A percentile compares a stretch with the other conserved stretches of the same genome.
Evolutionary conservation across 2,888 invertebrate species (phyloP).

Genomic region (Drosophila phalerata): DNA sequence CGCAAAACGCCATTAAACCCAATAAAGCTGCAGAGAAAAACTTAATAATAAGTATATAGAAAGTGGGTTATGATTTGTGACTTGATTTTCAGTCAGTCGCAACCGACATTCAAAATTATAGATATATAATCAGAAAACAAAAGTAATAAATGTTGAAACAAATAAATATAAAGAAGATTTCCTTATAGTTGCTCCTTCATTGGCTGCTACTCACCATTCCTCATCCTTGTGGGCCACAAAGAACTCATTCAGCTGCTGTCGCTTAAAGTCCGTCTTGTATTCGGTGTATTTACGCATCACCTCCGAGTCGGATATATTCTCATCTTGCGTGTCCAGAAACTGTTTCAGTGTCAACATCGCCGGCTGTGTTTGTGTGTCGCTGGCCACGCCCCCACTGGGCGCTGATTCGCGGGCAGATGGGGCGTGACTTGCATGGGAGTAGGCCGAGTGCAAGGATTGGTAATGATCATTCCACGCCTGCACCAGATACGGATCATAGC

Average conservation of each 20-base stretch:
- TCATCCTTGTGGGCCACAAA: slow-evolving; percentile 99
- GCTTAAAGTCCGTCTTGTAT: slow-evolving; percentile 98
- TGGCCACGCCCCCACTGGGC: slow-evolving; percentile 20
- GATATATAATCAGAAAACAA: slow-evolving; percentile 23
- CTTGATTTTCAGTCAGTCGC: slow-evolving; percentile 27
- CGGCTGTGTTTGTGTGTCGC: slow-evolving; percentile 90
- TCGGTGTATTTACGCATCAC: slow-evolving; percentile 98
- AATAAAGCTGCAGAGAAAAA: slow-evolving; percentile 84
- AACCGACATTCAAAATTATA: slow-evolving; percentile 32
- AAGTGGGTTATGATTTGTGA: slow-evolving; percentile 65
- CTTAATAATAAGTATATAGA: slow-evolving; percentile 81
- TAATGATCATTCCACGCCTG: slow-evolving; percentile 85
- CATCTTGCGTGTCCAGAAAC: slow-evolving; percentile 98
- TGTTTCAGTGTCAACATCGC: slow-evolving; percentile 99
- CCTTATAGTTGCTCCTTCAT: background rate
- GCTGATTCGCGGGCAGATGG: slow-evolving; percentile 69
- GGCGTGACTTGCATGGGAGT: slow-evolving; percentile 66
- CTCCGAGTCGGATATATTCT: slow-evolving; percentile 98
- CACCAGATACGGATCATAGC: slow-evolving; percentile 84
- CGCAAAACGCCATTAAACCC: slow-evolving; percentile 76
- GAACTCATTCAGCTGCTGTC: slow-evolving; percentile 98
- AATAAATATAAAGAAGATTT: slow-evolving; percentile 8
- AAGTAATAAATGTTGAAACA: background rate
- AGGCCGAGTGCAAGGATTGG: slow-evolving; percentile 82
- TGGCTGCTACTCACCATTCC: slow-evolving; percentile 94